Percentiles rank a stretch among this genome's conserved stretches.
These are phyloP conservation scores for Heterotilapia buettikoferi DNA, from an alignment of 2,113 vertebrate species.

Conservation along the genomic window DNA sequence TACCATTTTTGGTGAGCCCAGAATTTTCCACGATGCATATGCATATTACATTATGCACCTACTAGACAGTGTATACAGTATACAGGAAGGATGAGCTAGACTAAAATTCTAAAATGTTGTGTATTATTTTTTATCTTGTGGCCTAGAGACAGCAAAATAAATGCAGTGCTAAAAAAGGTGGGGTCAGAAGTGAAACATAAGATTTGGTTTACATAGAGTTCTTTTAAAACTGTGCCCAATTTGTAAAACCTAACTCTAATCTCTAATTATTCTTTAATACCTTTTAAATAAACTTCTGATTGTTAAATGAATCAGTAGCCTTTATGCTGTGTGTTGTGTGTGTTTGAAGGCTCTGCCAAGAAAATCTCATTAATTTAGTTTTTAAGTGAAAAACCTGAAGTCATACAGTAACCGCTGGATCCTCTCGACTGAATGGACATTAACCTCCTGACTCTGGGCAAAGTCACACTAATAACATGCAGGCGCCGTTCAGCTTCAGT, in stretches of 20 bases:
- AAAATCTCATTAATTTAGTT: neutral
- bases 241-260: neutral
- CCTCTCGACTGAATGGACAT: neutral
- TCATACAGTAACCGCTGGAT: neutral
- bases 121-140: neutral
- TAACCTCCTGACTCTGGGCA: neutral
- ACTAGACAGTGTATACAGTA: neutral
- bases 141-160: neutral
- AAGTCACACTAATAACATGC: neutral
- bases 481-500: neutral
- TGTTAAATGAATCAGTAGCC: neutral
- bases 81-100: neutral
- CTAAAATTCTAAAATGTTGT: neutral
- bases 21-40: neutral
- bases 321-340: neutral
- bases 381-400: neutral
- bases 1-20: neutral
- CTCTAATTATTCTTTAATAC: neutral
- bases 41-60: neutral
- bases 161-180: neutral
- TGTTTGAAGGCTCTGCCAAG: neutral
- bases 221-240: neutral
- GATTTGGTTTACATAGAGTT: neutral
- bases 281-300: neutral
- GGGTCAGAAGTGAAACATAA: neutral